These are phyloP conservation scores for Lasioglossum albipes DNA, from an alignment of 1,140 invertebrate species.

Conservation along the genomic window DNA sequence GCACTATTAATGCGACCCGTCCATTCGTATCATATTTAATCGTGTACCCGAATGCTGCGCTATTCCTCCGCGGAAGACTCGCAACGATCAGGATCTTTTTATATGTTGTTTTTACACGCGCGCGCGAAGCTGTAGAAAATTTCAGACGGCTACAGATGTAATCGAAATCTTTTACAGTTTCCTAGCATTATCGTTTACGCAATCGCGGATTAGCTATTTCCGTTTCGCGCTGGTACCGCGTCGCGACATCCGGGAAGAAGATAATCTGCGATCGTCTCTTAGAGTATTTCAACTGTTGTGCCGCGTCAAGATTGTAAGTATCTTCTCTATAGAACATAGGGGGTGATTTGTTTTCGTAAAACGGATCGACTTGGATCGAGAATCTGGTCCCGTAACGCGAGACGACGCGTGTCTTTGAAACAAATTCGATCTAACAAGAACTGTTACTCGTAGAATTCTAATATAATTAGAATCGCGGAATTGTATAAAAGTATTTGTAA, in stretches of 20 bases:
- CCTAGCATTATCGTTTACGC: constrained; percentile 17
- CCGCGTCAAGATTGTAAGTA: constrained; percentile 28
- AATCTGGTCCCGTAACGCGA: constrained; percentile 1
- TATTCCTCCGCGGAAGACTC: background rate
- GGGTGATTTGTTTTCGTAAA: constrained; percentile 16
- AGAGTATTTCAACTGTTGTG: constrained; percentile 10
- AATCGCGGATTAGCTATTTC: constrained; percentile 13
- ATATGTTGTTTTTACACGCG: constrained; percentile 37
- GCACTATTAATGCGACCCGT: constrained; percentile 52
- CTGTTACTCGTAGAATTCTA: constrained; percentile 46
- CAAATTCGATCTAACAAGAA: constrained; percentile 25
- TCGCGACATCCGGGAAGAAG: background rate
- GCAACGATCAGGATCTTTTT: constrained; percentile 28
- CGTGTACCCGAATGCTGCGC: constrained; percentile 12
- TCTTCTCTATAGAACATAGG: constrained; percentile 15
- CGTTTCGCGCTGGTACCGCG: background rate
- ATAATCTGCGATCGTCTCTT: constrained; percentile 5
- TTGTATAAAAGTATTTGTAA: constrained; percentile 64
- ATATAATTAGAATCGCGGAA: constrained; percentile 51
- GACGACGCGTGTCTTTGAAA: constrained; percentile 9
- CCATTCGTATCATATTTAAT: constrained; percentile 63
- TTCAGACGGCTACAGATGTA: background rate
- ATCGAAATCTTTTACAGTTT: constrained; percentile 29
- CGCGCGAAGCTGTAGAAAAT: constrained; percentile 28
- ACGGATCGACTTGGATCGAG: constrained; percentile 11